Percentiles rank a stretch among this genome's conserved stretches.
Evolutionary conservation across 2,888 invertebrate species (phyloP).

Genomic region (Chrysomela aeneicollis): DNA sequence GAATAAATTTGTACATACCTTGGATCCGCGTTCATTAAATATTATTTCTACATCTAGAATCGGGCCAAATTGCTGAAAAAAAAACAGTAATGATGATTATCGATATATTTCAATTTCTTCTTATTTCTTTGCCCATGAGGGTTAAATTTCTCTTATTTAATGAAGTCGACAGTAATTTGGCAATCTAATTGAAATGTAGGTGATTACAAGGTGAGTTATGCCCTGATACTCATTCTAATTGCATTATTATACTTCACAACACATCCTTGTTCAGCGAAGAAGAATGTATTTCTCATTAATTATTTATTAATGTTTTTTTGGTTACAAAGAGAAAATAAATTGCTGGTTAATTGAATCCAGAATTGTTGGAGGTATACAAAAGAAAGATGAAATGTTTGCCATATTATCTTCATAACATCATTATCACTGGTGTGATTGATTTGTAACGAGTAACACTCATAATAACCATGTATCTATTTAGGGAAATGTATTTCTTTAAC

Average conservation of each 20-base stretch:
- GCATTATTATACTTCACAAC: neutral
- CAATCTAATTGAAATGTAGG: neutral
- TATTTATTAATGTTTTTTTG: too few species aligned
- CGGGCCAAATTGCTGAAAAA: conserved; percentile 95
- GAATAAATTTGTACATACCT: conserved; percentile 76
- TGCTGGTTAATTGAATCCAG: too few species aligned
- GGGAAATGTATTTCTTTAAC: too few species aligned
- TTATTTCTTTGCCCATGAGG: neutral
- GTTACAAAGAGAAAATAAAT: too few species aligned
- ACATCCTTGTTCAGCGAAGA: neutral
- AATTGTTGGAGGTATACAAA: too few species aligned
- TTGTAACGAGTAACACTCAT: too few species aligned
- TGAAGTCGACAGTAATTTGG: neutral
- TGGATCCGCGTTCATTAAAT: conserved; percentile 99
- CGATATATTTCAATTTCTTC: neutral
- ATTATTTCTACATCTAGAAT: conserved; percentile 99
- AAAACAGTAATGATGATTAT: conserved; percentile 42
- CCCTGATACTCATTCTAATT: neutral
- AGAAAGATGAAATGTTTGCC: too few species aligned
- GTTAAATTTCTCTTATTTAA: neutral
- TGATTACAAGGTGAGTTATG: neutral
- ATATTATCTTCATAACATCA: too few species aligned
- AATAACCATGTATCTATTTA: too few species aligned
- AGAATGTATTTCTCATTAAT: too few species aligned
- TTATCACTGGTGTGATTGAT: too few species aligned